Base-by-base conservation (phyloP, 2,113 vertebrate species). In the Suncus etruscus region DNA sequence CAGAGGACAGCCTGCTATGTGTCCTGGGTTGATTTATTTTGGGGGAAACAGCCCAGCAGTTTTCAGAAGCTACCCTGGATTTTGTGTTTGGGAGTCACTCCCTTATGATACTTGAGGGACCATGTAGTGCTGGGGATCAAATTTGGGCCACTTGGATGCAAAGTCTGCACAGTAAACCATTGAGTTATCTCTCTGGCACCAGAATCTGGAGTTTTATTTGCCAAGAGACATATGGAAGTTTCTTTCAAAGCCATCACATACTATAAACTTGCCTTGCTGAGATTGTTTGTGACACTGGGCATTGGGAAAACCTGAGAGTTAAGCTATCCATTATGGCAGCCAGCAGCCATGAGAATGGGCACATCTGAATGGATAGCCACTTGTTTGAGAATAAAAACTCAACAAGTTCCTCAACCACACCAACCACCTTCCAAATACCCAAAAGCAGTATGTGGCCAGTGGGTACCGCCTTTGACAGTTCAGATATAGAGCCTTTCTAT, bases 381-480 rank as follows among this genome's bases (percentile, higher is more conserved):
- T 54, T 54, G 15, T 7, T 20, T 20, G 22, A 22, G 58, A 61
- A 20, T 6, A n/a, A 58, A 80, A 50, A 65, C 27, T 20, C 8
- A 8, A 54, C 8, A 8, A 54, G 48, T 10, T 90, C 39, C 4
- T 74, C 31, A 7, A 12, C 32, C 48, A 16, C 72, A 22, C 47
- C 6, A 51, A 63, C 5, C 63, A 22, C 27, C 16, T 5, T 5
- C 25, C 54, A 27, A 25, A 31, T 22, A 32, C 32, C 50, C 79
- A 11, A 1, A 1, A 6, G n/a, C 39, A 27, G 70, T 24, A 0
- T 27, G 11, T 32, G 24, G 29, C 79, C 14, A 66, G 66, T 65
- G 25, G 54, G 75, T 58, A 14, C 51, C 24, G 0, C 6, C 20
- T 11, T 4, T 3, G 39, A 1, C 1, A 6, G 8, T 2, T 0